A percentile compares a stretch with the other conserved stretches of the same genome.
Evolutionary conservation across 1,140 invertebrate species (phyloP).

Genomic region (Augochlora pura): DNA sequence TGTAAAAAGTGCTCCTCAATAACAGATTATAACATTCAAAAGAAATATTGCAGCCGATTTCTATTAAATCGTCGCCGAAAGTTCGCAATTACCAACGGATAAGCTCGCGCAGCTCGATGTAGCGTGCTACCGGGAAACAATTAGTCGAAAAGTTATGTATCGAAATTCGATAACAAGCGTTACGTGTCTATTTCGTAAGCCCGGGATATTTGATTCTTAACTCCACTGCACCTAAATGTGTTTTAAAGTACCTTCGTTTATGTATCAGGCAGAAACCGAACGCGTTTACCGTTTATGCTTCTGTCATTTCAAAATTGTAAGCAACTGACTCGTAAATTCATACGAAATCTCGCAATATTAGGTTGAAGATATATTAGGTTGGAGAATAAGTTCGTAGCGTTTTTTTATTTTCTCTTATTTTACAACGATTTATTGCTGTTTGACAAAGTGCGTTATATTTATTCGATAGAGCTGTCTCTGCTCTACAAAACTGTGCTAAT

Average conservation of each 20-base stretch:
- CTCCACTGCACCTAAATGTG: neutral
- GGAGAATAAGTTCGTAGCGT: too few relatives aligned
- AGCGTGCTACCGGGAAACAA: neutral
- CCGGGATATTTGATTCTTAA: neutral
- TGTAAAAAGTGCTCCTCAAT: neutral
- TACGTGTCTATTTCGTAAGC: neutral
- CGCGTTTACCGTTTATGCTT: too few relatives aligned
- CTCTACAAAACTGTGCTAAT: too few relatives aligned
- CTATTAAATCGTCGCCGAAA: neutral
- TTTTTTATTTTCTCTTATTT: too few relatives aligned
- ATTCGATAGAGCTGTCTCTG: too few relatives aligned
- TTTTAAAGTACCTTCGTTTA: neutral
- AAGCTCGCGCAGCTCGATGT: neutral
- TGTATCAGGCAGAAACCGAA: too few relatives aligned
- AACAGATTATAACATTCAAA: neutral
- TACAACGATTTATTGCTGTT: too few relatives aligned
- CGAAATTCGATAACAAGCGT: neutral
- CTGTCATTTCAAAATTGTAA: too few relatives aligned
- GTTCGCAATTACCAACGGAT: neutral
- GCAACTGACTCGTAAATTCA: too few relatives aligned
- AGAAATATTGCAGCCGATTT: neutral
- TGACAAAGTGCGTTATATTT: too few relatives aligned
- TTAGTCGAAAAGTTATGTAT: neutral
- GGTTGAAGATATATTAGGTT: too few relatives aligned
- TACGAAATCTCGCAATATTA: too few relatives aligned